These are phyloP conservation scores for Oryzias woworae DNA, from an alignment of 2,113 vertebrate genomes.

Conservation along the genomic window DNA sequence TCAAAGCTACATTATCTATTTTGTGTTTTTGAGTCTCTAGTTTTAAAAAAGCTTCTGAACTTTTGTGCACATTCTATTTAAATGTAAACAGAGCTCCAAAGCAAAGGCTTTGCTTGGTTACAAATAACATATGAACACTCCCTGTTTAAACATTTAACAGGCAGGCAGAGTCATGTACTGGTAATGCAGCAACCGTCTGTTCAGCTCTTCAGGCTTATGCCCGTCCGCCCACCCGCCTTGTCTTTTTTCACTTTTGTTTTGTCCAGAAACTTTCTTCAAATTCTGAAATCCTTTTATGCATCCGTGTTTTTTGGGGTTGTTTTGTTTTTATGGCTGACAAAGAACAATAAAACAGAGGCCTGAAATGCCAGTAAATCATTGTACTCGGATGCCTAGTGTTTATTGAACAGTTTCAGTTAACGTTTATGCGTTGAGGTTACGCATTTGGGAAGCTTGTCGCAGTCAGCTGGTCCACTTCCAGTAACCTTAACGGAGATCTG, in stretches of 20 bases:
- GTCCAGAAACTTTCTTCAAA: background rate
- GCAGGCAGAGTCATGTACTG: slow-evolving; percentile 24
- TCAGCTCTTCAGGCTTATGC: slow-evolving; percentile 15
- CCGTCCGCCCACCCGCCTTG: background rate
- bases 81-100: slow-evolving; percentile 20
- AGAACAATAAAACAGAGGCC: background rate
- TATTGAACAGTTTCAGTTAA: slow-evolving; percentile 26
- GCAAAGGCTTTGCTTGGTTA: slow-evolving; percentile 12
- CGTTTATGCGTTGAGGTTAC: slow-evolving; percentile 24
- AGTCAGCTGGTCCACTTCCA: slow-evolving; percentile 24
- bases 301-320: background rate
- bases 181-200: slow-evolving; percentile 22
- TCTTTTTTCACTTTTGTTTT: slow-evolving; percentile 3
- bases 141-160: slow-evolving; percentile 58
- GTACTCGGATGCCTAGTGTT: slow-evolving; percentile 10
- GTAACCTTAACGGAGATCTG: slow-evolving; percentile 1
- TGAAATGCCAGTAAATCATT: background rate
- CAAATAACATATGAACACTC: slow-evolving; percentile 19
- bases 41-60: background rate
- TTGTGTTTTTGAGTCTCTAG: background rate
- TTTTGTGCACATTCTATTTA: background rate
- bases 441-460: slow-evolving; percentile 15
- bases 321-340: slow-evolving; percentile 1
- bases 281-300: background rate
- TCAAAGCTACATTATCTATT: background rate